These are phyloP conservation scores for Dione vanillae DNA, from an alignment of 2,888 invertebrate genomes.

Conservation along the genomic window DNA sequence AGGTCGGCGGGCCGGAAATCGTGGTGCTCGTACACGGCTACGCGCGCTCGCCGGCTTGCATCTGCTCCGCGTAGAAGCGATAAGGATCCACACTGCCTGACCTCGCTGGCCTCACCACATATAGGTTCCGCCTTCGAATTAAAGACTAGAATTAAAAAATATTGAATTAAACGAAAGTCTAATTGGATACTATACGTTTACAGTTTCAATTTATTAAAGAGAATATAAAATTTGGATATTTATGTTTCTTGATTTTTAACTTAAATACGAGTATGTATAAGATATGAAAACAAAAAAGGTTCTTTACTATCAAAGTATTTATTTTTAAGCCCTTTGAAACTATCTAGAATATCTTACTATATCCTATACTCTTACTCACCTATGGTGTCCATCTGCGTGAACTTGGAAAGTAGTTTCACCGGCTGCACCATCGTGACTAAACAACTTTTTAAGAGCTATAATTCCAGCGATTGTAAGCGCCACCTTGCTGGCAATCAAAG, in stretches of 20 bases:
- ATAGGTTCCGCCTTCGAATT: constrained; percentile 86
- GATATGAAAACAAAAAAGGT: no score
- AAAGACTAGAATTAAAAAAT: constrained; percentile 82
- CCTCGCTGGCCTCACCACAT: constrained; percentile 85
- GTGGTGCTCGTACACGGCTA: constrained; percentile 50
- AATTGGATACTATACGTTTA: constrained; percentile 31
- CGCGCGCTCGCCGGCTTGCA: constrained; percentile 56
- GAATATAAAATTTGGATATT: no score
- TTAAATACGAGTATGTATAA: no score
- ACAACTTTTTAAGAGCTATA: constrained; percentile 88
- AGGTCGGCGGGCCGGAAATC: constrained; percentile 40
- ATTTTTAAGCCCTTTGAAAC: no score
- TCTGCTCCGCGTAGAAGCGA: constrained; percentile 83
- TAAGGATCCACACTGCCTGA: constrained; percentile 84
- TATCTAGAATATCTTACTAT: no score
- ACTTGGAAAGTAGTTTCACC: constrained; percentile 88
- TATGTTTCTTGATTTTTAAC: no score
- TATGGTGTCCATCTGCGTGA: constrained; percentile 87
- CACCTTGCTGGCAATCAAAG: constrained; percentile 89
- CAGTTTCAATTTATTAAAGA: no score
- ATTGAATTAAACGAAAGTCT: constrained; percentile 55
- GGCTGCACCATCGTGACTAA: constrained; percentile 86
- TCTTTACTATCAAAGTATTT: no score
- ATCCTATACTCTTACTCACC: constrained; percentile 63
- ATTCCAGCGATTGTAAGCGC: constrained; percentile 89